Evolutionary conservation across 92 coral and sea anemone genomes (phyloP), one percentile per base, ranked within the genome.

Genomic region (Porites cylindrica): DNA sequence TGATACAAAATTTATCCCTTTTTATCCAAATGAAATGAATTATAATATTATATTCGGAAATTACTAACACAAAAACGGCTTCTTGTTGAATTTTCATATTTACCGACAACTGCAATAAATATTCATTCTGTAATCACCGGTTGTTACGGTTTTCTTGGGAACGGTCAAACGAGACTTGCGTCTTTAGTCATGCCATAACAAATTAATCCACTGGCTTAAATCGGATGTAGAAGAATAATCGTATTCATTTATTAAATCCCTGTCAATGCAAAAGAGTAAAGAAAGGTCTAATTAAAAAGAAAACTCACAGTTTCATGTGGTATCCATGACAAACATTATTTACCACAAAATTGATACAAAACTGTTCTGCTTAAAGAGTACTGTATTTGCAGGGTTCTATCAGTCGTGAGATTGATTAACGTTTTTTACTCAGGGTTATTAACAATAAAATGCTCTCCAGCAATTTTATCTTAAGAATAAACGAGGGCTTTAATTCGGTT

Each of bases 41-140:
- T 54, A 56, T 14, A 81, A 26, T 26, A 3, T 62, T 14, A 70
- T 43, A n/a, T 52, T 58, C 69, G 78, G 78, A 70, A 82, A 82
- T 70, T 82, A 82, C 59, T 13, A 56, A 18, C 47, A 47, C 47
- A 43, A 23, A 53, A 12, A 54, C 59, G 66, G 54, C 29, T 10
- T 26, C 50, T 69, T 81, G 67, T 56, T 81, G 77, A 58, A 54
- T 68, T 81, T 24, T 21, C 51, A 21, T 81, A 26, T 69, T 81
- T 70, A 14, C 64, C 5, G 32, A 23, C 26, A 81, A 81, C 58
- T 52, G 66, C 23, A 59, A 60, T 82, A 81, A 81, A 51, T 50
- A 66, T 61, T 21, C 77, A n/a, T 71, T 50, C 18, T 56, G n/a
- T 70, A 70, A 70, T 82, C 78, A 70, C 23, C 16, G 65, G 20